A percentile compares a stretch with the other conserved stretches of the same genome.
phyloP scores from a whole-genome alignment of 2,888 invertebrate species.

The Erebia aethiops region DNA sequence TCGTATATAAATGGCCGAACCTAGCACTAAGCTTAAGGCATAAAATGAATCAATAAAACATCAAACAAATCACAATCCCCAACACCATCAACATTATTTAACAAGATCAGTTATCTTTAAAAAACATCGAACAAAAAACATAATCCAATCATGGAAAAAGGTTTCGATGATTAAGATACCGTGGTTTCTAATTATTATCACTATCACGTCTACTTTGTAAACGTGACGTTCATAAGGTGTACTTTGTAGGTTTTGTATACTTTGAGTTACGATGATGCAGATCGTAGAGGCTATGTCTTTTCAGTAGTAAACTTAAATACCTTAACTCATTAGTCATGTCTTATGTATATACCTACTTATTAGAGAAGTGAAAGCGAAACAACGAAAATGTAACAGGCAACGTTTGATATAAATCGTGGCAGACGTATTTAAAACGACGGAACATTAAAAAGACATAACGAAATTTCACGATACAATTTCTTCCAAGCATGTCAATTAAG shows the following conservation, averaged over 20 bases:
- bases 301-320: neutral
- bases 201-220: too few species aligned
- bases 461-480: neutral
- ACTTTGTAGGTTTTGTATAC: too few species aligned
- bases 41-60: too few species aligned
- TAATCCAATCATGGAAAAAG: neutral
- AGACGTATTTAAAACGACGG: neutral
- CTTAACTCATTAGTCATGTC: too few species aligned
- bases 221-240: too few species aligned
- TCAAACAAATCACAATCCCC: too few species aligned
- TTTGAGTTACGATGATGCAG: neutral
- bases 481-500: neutral
- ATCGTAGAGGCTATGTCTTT: neutral
- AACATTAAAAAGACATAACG: neutral
- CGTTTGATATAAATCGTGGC: neutral
- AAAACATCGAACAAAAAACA: too few species aligned
- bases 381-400: neutral
- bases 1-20: neutral
- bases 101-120: too few species aligned
- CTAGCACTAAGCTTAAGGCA: neutral
- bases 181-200: too few species aligned
- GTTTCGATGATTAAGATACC: too few species aligned
- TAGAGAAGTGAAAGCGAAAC: neutral
- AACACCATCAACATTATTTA: too few species aligned
- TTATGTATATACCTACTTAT: too few species aligned